Conservation (phyloP, 1,140 invertebrate genomes). For the Procambarus virginalis region DNA sequence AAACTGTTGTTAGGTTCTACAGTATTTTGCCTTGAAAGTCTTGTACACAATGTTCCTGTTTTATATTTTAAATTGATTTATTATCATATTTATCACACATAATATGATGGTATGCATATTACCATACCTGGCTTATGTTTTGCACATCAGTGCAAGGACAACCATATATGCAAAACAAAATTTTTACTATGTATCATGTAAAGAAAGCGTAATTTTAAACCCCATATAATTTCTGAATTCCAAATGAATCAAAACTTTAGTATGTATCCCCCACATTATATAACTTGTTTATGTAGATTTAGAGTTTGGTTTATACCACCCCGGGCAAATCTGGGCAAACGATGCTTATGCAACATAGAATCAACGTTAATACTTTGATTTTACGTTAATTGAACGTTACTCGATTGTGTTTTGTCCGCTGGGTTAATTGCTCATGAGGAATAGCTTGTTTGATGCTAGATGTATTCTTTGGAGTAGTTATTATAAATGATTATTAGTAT, state of each 20-base stretch:
- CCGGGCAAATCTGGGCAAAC: too few relatives aligned
- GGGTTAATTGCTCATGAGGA: conserved; percentile 47
- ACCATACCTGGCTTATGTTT: not conserved
- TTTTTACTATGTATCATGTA: not conserved
- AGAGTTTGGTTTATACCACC: not conserved
- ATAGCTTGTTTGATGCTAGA: conserved; percentile 39
- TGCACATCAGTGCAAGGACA: not conserved
- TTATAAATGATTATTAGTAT: conserved; percentile 24
- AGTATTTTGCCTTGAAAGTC: not conserved
- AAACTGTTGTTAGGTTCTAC: not conserved
- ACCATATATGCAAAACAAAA: not conserved
- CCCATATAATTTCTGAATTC: conserved; percentile 5
- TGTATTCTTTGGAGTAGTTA: conserved; percentile 5
- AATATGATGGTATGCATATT: not conserved
- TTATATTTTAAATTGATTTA: not conserved
- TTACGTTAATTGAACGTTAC: too few relatives aligned
- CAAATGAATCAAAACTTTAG: conserved; percentile 44
- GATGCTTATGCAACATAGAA: too few relatives aligned
- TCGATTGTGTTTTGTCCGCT: not conserved
- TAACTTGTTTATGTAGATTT: conserved; percentile 13
- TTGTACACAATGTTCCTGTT: not conserved
- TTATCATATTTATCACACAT: not conserved
- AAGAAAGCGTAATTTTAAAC: not conserved
- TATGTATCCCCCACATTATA: conserved; percentile 22
- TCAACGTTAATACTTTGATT: too few relatives aligned